phyloP scores from a whole-genome alignment of 1,140 invertebrate genomes.

The Mesaphorura yosii region DNA sequence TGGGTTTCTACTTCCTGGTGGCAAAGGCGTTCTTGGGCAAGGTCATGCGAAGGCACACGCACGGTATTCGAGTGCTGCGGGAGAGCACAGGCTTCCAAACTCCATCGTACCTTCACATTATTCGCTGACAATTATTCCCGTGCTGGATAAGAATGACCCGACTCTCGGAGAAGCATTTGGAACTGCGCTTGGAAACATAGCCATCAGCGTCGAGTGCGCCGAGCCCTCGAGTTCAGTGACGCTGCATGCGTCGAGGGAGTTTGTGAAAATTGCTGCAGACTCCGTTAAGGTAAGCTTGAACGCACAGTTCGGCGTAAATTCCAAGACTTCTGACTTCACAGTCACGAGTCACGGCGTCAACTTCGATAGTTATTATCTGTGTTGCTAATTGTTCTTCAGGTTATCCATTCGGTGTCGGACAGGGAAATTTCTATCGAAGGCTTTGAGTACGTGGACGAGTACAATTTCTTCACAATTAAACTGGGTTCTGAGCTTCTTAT shows the following conservation, averaged over 20 bases:
- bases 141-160: not conserved
- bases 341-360: not conserved
- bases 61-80: not conserved
- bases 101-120: not conserved
- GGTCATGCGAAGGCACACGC: too few relatives aligned
- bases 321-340: too few relatives aligned
- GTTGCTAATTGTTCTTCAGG: too few relatives aligned
- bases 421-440: too few relatives aligned
- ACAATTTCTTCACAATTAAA: conserved; percentile 17
- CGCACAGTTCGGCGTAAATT: too few relatives aligned
- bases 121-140: not conserved
- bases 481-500: conserved; percentile 1
- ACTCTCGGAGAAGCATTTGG: too few relatives aligned
- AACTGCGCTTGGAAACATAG: too few relatives aligned
- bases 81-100: not conserved
- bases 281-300: conserved; percentile 4
- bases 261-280: not conserved
- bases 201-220: not conserved
- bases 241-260: conserved; percentile 1
- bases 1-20: too few relatives aligned
- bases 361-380: too few relatives aligned
- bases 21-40: too few relatives aligned
- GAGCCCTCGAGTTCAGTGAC: not conserved
- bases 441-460: too few relatives aligned
- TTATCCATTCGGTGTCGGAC: too few relatives aligned